Evolutionary conservation across 1,140 invertebrate genomes (phyloP), one percentile per base, ranked within the genome.

Genomic region (Pachyrhynchus sulphureomaculatus): DNA sequence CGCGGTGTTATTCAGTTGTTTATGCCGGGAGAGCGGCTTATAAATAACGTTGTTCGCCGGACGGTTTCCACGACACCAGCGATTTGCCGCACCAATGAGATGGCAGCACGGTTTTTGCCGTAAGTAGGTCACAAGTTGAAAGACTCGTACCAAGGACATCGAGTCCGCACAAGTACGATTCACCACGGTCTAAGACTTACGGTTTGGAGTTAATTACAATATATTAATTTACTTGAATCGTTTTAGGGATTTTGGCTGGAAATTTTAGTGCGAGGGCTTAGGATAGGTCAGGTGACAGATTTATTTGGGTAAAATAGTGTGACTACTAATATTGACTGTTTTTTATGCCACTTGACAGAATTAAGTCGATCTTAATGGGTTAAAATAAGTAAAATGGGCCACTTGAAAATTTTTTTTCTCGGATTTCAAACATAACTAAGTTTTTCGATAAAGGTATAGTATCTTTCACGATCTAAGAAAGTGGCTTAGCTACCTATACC

Each of bases 111-210:
- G 65, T 62, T 29, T 23, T 45, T 56, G 48, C 63, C 62, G 64
- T 64, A 74, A 74, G 71, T 74, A 70, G 72, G 72, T 72, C 72
- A 74, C 65, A 70, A 73, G 72, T 74, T 74, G 72, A 74, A 74
- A 74, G 72, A 74, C 72, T 73, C 67, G 59, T 66, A 72, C 71
- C 72, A 74, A 74, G 72, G 72, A 74, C 72, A 74, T 63, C 62
- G 64, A 65, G 63, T 68, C 59, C 58, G 69, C 64, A 63, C 52
- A 60, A 56, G 44, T 64, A 66, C 65, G 65, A 67, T 67, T 68
- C 64, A 68, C 64, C 57, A 45, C 55, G 59, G 53, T 64, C 59
- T 60, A 64, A 59, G 49, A 48, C 56, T 59, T 59, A 65, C 37
- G 37, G 39, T 57, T 59, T 55, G 18, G 24, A 21, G 23, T 32